Evolutionary conservation across 2,797 vertebrate species (phyloP), one percentile per base, ranked within the genome.

Genomic region (Schizothorax lantsangensis): DNA sequence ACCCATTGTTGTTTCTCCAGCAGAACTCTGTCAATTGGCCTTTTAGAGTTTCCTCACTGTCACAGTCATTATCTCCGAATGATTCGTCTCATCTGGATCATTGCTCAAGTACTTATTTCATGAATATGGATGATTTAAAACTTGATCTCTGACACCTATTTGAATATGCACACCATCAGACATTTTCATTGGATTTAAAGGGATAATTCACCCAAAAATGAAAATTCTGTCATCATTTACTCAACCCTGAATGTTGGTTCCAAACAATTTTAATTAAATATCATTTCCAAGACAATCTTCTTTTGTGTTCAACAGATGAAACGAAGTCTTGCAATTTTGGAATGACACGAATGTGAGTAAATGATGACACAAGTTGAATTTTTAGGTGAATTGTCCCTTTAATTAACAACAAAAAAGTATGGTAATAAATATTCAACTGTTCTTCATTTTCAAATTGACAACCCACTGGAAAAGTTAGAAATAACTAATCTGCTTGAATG

Each of bases 21-120:
- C 64, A 49, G 83, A 85, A 89, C 75, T 84, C 81, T 86, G 83
- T 79, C 73, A 71, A 89, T 84, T 84, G 79, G 38, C 75, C 73
- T 74, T 83, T 89, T 36, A 26, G 45, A 68, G 79, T 68, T 73
- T 66, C 38, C 45, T 73, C 30, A 19, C 68, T 85, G 77, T 86
- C 84, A 23, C 38, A 11, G 26, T 84, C 88, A 89, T 86, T 88
- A 88, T 87, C 73, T 84, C 75, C 64, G 79, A 87, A 88, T 80
- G 72, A 85, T 82, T 78, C 43, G 12, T 45, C 75, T 85, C 85
- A 87, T 82, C 83, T 80, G 79, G 79, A 86, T 85, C 59, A 69
- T 54, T 85, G 85, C 83, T 71, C 30, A 73, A 77, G 79, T 64
- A 77, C 83, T 80, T 74, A 57, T 79, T 66, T 66, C 43, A 80